Base-by-base conservation (phyloP, 2,113 vertebrate species). In the Narcine bancroftii region DNA sequence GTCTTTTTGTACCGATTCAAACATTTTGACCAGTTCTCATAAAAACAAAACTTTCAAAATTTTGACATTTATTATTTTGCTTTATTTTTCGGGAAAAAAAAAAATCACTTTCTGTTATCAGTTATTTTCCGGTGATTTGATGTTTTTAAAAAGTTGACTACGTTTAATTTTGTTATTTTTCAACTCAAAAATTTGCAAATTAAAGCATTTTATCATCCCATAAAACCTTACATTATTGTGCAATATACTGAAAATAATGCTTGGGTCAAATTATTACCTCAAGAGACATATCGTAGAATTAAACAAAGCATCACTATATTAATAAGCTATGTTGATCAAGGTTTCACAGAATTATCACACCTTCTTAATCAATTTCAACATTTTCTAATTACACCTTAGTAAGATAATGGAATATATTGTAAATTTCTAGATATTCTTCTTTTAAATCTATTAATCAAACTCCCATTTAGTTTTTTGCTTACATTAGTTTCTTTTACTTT, bases 1-100 rank as follows among this genome's bases (percentile, higher is more conserved):
- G 97, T 98, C 97, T 99, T 98, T 96, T 98, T 97, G 97, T 99
- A 97, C 98, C 98, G 98, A 99, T 98, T 99, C 98, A 97, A 96
- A 95, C 97, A 96, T 98, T 99, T 98, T 98, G 97, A 98, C 96
- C 96, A 97, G 96, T 96, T 99, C 96, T 98, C 97, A 97, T 97
- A 96, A 95, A 96, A 91, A 69, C 89, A 91, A 91, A 69, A 69
- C 21, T 91, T 91, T 91, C 89, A 69, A 69, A 71, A 91, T 69
- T 47, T 69, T 47, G 24, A 91, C 89, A 69, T 69, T 56, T 75
- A 10, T 73, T n/a, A 53, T 92, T 89, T 95, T 94, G 93, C 95
- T 94, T 92, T 89, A 93, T 95, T 95, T 92, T 69, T 47, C 0
- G 36, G 13, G 4, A 29, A 21, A 69, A 26, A 65, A 26, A 47